Base-by-base conservation (phyloP, 2,888 invertebrate species). In the Strigamia maritima region DNA sequence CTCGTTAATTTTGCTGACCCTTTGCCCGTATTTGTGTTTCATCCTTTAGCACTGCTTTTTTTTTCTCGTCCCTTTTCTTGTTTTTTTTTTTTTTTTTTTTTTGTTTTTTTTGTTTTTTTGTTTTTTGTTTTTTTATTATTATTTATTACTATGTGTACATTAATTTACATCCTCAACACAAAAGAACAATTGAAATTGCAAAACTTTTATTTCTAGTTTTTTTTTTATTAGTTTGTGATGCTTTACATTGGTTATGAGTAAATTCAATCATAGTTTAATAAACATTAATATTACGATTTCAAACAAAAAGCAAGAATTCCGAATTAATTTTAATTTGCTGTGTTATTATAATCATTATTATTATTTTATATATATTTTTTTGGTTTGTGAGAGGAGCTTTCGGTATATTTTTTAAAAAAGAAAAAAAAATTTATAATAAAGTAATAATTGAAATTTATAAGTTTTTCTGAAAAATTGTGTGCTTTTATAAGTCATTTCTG, bases 1-100 rank as follows among this genome's bases (percentile, higher is more conserved):
- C 35, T 75, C 35, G 12, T 75, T 75, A 75, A 75, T 75, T 75
- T 75, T 75, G 7, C 35, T 28, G 75, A 35, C 28, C 35, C 35
- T 31, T 24, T 10, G 12, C 10, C 14, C n/a, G 8, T 35, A 35
- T 75, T 75, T 75, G 1, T 26, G 60, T 60, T 60, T 60, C 22
- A 22, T 60, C 22, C 60, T 60, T 4, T 2, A 60, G 19, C 60
- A 60, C 22, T 60, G 60, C 60, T 75, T 74, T 3, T 31, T 24
- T 75, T 75, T 1, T 28, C 16, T 35, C n/a, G n/a, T n/a, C 8
- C n/a, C n/a, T 65, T 65, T 65, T 65, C n/a, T 65, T 65, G 8
- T 10, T 6, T 65, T 65, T 65, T 65, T 65, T 65, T 65, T 65
- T 65, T 65, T 10, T 65, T 65, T 65, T 22, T 19, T 6, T 19